Evolutionary conservation across 2,113 vertebrate species (phyloP).

Genomic region (Steatornis caripensis): DNA sequence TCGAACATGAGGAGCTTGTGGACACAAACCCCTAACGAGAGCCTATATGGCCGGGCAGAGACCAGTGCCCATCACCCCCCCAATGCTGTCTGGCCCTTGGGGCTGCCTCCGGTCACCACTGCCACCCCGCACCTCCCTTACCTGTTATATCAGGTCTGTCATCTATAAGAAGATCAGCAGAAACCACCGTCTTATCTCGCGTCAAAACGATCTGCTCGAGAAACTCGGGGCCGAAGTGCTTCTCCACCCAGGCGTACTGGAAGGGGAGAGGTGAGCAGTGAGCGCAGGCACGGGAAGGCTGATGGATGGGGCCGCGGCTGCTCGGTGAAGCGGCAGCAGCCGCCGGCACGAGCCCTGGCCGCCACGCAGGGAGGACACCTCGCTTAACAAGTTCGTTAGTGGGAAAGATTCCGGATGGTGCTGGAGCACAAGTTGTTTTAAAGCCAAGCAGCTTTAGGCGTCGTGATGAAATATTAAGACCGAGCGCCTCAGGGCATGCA

Average conservation of each 20-base stretch:
- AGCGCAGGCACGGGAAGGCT: neutral
- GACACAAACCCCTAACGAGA: neutral
- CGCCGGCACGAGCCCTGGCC: neutral
- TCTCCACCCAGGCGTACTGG: slow-evolving; percentile 96
- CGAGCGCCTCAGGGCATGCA: neutral
- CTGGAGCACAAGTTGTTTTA: neutral
- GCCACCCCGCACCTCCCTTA: slow-evolving; percentile 2
- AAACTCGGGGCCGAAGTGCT: slow-evolving; percentile 87
- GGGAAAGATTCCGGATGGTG: neutral
- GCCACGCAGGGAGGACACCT: neutral
- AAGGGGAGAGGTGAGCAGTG: neutral
- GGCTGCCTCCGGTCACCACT: neutral
- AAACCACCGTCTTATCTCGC: slow-evolving; percentile 90
- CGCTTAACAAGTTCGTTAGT: neutral
- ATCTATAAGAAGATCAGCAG: slow-evolving; percentile 90
- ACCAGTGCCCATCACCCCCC: neutral
- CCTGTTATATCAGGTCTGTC: slow-evolving; percentile 91
- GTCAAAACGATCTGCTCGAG: slow-evolving; percentile 91
- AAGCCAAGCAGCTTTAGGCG: neutral
- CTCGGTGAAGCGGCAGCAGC: neutral
- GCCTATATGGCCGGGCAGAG: neutral
- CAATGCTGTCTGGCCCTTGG: accelerated
- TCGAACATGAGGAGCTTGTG: no score
- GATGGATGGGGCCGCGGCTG: neutral
- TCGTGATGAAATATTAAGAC: neutral